Evolutionary conservation across 1,140 invertebrate genomes (phyloP), one percentile per base, ranked within the genome.

Genomic region (Orchesella cincta): DNA sequence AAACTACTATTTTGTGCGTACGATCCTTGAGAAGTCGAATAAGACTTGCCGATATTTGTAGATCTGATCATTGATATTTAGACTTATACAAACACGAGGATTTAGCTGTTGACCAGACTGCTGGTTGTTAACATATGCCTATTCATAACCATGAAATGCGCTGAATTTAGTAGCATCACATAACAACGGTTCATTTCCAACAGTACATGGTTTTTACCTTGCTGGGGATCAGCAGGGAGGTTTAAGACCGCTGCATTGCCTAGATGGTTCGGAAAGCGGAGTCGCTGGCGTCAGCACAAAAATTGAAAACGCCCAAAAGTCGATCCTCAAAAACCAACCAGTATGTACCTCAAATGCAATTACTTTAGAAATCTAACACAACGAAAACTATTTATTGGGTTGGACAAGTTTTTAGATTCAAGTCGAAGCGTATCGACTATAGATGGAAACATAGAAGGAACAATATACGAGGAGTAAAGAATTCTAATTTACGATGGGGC

Each of bases 1-100:
- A 78, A 94, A 93, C 92, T 1, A 86, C 93, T 76, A 85, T 92
- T 94, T 89, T 97, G 97, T 86, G 90, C 96, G 81, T 85, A 93
- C 74, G 94, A 96, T 85, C 93, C 82, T 93, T 90, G 86, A 86
- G 91, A 80, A 96, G 90, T 86, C 89, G 87, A 76, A 86, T n/a
- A 86, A 80, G 86, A 86, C 35, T 87, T 92, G 84, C n/a, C n/a
- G 85, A 85, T 74, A 87, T 88, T 85, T 91, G 92, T 85, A 88
- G 90, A 76, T 88, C 92, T 76, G 86, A n/a, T 95, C 29, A 87
- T 95, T 76, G 90, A 92, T 83, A 86, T n/a, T n/a, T 90, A 75
- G 88, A 90, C 74, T 86, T 94, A 29, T 90, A 88, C 82, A 92
- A 92, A 84, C 92, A 93, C 18, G 87, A 91, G 80, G 92, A 92